Base-by-base conservation (phyloP, 2,888 invertebrate species). In the Rhodophaea formosa region DNA sequence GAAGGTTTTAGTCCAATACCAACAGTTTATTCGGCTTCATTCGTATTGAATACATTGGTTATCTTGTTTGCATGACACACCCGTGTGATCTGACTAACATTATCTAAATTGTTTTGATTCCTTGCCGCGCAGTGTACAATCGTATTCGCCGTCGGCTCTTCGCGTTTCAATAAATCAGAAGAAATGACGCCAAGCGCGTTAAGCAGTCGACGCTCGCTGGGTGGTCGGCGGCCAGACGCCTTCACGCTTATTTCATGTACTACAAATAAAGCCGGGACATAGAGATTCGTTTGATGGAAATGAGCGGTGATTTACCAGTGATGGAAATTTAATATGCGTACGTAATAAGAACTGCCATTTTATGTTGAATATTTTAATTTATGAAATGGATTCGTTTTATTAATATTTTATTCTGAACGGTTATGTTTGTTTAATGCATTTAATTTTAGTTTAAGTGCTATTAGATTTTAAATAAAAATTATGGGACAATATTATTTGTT, bases 101-200 rank as follows among this genome's bases (percentile, higher is more conserved):
- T 3, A 23, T 23, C 23, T 23, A 3, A 23, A 23, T 23, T 30
- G 42, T 39, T 29, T 30, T 15, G 7, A 6, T 55, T 35, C 8
- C 32, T 32, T 45, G 46, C 54, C 29, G 12, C 46, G 35, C 30
- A 57, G 45, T 58, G 46, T 55, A 55, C 32, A 56, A 56, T 53
- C 59, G 62, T 67, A 64, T 65, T 71, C 72, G 65, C 70, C 81
- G 77, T 69, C 80, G 72, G 77, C 72, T 70, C 75, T 80, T 75
- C 74, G 80, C 77, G 74, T 85, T 88, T 79, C 80, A 84, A 90
- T 90, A 90, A 88, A 90, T 90, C 90, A 88, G 81, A 79, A 82
- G 88, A 84, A 84, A 87, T 90, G 89, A 89, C 87, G 80, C 76
- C 82, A 71, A 69, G 70, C 80, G 85, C 85, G 87, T 86, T 86